Evolutionary conservation across 2,888 invertebrate genomes (phyloP).

Genomic region (Stenchaetothrips biformis): DNA sequence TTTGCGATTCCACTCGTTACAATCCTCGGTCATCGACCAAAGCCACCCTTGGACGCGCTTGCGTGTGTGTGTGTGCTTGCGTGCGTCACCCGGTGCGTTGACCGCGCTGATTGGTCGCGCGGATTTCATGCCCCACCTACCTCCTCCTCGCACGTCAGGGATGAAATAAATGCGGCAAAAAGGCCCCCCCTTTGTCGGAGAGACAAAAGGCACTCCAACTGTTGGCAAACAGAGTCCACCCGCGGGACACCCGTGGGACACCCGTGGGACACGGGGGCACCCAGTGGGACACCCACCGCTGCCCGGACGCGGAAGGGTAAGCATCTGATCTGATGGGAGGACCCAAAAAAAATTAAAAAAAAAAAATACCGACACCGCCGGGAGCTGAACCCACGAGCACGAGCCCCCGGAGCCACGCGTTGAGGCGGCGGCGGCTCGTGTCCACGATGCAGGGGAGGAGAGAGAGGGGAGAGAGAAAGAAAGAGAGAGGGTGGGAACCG

Average conservation of each 20-base stretch:
- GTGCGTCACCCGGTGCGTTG: not conserved
- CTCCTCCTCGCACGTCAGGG: not conserved
- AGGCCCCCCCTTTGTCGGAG: not conserved
- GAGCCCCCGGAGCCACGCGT: not conserved
- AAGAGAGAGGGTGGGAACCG: not conserved
- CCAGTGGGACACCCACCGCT: no score
- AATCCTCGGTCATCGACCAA: not conserved
- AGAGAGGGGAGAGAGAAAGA: not conserved
- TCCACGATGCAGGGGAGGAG: not conserved
- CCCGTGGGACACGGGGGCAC: no score
- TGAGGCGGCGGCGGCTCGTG: not conserved
- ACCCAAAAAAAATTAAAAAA: not conserved
- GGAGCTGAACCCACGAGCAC: not conserved
- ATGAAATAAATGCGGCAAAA: not conserved
- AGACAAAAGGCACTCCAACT: not conserved
- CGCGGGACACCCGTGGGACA: no score
- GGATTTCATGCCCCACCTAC: not conserved
- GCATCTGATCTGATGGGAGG: not conserved
- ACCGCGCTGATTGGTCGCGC: conserved; percentile 12
- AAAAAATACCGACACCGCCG: not conserved
- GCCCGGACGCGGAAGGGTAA: no score
- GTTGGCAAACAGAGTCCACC: conserved; percentile 1
- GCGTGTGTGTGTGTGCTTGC: not conserved
- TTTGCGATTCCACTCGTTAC: no score
- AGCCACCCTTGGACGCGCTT: not conserved